A percentile compares a stretch with the other conserved stretches of the same genome.
Conservation (phyloP, 2,113 vertebrate species). For the Eptesicus fuscus region DNA sequence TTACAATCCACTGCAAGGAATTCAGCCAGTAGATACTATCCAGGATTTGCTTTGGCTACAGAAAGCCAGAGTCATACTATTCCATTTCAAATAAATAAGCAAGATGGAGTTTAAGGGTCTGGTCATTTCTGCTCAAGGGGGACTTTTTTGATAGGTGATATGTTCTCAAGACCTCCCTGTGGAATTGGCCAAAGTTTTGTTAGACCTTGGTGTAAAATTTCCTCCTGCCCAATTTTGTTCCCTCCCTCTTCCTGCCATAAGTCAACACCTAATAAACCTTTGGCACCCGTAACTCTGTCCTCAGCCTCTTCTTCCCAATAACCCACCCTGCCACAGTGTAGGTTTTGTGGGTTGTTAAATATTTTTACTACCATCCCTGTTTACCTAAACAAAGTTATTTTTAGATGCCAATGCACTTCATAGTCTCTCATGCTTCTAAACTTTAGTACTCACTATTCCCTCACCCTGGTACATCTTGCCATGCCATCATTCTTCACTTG, state of each 20-base stretch:
- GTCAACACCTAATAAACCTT: background rate
- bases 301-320: background rate
- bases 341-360: background rate
- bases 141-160: background rate
- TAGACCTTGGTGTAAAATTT: background rate
- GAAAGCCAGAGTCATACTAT: background rate
- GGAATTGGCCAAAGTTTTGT: background rate
- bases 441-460: background rate
- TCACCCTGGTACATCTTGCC: background rate
- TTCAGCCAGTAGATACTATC: background rate
- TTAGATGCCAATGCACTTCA: background rate
- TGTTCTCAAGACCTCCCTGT: background rate
- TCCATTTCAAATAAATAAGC: background rate
- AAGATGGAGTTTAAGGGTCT: background rate
- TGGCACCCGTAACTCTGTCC: background rate
- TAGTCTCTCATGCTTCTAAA: background rate
- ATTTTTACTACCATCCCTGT: background rate
- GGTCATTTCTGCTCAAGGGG: background rate
- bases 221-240: background rate
- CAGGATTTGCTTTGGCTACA: background rate
- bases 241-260: background rate
- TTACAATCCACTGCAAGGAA: background rate
- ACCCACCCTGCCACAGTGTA: background rate
- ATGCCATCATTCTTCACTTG: background rate
- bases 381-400: background rate